Base-by-base conservation (phyloP, 2,113 vertebrate species). In the Platysteira castanea region DNA sequence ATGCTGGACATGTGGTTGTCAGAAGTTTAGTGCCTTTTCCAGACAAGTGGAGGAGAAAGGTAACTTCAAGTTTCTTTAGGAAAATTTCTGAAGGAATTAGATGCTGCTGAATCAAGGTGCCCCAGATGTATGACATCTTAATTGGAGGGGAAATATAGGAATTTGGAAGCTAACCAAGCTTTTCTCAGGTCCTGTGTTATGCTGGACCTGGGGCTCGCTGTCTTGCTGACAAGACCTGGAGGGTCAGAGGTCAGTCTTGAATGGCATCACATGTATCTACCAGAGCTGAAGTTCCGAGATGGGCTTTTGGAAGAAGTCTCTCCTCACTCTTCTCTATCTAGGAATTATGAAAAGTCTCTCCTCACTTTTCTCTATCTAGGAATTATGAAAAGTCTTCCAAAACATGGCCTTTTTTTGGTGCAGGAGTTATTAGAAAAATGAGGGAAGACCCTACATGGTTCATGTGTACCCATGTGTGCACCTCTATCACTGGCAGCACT, bases 381-480 rank as follows among this genome's bases (percentile, higher is more conserved):
- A 68, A 67, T 68, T 75, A 70, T 0, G 6, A 75, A 44, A 90
- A 71, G 16, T 14, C 49, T 53, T 79, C 46, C 46, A 82, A 94
- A 90, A 44, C 2, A 6, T 16, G 44, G 22, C 2, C 47, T 49
- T 69, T 79, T 53, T 57, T 46, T 46, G 60, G 46, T 71, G 23
- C 37, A 79, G 19, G 17, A 87, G 5, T 37, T 87, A 46, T 37
- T 19, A 79, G 14, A 41, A 73, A 87, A 63, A 74, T 22, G 49
- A 82, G 24, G 26, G 46, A 74, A 91, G 33, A 67, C 13, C 17
- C 23, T 35, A 24, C 1, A 6, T 9, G 7, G 60, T 28, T 78
- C 31, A 54, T 20, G 37, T 0, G 0, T 9, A 30, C 12, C 64
- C 37, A 21, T 1, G 20, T 3, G 12, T 3, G 13, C 27, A 60